These are phyloP conservation scores for Coenonympha arcania DNA, from an alignment of 2,888 invertebrate genomes.

Conservation along the genomic window DNA sequence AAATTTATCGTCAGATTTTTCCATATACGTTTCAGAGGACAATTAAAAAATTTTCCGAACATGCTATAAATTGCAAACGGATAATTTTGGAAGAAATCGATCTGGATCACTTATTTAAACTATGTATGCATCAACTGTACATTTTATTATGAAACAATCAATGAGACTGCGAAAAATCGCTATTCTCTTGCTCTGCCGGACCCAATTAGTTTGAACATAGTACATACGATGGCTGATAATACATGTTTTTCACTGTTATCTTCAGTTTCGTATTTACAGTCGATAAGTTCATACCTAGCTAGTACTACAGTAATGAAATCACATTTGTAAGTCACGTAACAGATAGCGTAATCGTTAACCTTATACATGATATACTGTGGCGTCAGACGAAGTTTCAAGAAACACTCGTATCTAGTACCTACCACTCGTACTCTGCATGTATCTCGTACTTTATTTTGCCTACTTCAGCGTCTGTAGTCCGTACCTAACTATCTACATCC, in stretches of 20 bases:
- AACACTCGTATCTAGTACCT: no score
- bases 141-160: not conserved
- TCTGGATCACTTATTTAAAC: no score
- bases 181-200: not conserved
- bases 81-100: no score
- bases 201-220: not conserved
- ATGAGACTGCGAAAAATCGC: not conserved
- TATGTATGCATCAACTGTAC: no score
- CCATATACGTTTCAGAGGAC: no score
- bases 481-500: not conserved
- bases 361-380: constrained; percentile 16
- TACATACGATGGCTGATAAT: not conserved
- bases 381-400: constrained; percentile 24
- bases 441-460: no score
- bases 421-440: no score
- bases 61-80: no score
- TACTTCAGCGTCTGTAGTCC: no score
- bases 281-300: constrained; percentile 18
- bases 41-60: no score
- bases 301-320: constrained; percentile 23
- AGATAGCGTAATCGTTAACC: constrained; percentile 23
- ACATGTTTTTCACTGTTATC: constrained; percentile 28
- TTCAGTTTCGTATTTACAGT: constrained; percentile 1
- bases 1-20: no score
- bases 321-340: constrained; percentile 28